These are phyloP conservation scores for Melanotaenia duboulayi DNA, from an alignment of 2,113 vertebrate genomes.

Conservation along the genomic window DNA sequence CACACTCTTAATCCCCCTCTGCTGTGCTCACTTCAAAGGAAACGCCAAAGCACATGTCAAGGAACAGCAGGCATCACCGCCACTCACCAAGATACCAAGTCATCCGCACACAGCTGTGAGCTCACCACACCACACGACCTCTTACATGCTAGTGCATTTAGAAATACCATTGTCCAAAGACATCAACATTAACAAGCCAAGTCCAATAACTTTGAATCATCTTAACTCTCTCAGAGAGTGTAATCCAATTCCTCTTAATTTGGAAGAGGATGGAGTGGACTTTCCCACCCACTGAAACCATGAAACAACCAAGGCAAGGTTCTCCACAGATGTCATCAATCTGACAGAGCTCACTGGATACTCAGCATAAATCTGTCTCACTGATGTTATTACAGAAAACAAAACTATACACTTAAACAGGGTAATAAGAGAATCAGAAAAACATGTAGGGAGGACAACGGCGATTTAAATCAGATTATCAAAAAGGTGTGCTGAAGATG, in stretches of 20 bases:
- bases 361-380: conserved; percentile 51
- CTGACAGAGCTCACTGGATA: conserved; percentile 40
- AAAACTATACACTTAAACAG: not conserved
- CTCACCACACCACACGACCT: conserved; percentile 47
- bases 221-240: conserved; percentile 45
- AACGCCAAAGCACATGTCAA: conserved; percentile 67
- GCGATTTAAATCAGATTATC: not conserved
- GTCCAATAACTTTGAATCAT: conserved; percentile 49
- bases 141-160: conserved; percentile 61
- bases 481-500: not conserved
- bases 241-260: conserved; percentile 66
- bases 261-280: conserved; percentile 45
- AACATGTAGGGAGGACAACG: not conserved
- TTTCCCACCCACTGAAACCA: conserved; percentile 60
- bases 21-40: conserved; percentile 69
- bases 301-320: conserved; percentile 38
- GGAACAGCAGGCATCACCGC: conserved; percentile 61
- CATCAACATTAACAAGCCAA: conserved; percentile 68
- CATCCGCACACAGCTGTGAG: conserved; percentile 65
- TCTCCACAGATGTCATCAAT: conserved; percentile 54
- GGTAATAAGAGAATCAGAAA: not conserved
- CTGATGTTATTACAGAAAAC: conserved; percentile 14
- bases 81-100: conserved; percentile 65
- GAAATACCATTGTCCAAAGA: conserved; percentile 71
- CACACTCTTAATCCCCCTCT: conserved; percentile 65